phyloP scores from a whole-genome alignment of 2,888 invertebrate species.

The Argyresthia albistria region DNA sequence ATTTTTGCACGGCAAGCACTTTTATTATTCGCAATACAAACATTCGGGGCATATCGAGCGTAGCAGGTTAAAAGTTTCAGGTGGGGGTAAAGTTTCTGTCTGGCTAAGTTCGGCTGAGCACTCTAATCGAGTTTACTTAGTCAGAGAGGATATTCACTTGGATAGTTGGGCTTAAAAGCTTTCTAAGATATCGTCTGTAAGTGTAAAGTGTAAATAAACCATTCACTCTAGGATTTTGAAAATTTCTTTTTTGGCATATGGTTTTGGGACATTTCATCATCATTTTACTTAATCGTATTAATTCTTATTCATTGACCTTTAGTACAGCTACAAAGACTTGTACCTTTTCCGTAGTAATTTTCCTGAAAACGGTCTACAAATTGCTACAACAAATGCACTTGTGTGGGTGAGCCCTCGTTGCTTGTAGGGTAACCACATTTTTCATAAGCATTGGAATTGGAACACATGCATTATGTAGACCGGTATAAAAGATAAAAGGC shows the following conservation, averaged over 20 bases:
- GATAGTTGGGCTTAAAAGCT: too few species aligned
- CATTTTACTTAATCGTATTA: too few species aligned
- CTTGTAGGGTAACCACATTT: slow-evolving; percentile 1
- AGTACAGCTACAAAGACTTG: neutral
- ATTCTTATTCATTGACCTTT: too few species aligned
- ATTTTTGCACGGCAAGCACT: slow-evolving; percentile 51
- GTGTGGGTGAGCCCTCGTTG: neutral
- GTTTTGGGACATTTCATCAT: too few species aligned
- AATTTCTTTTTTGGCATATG: too few species aligned
- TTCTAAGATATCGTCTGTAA: too few species aligned
- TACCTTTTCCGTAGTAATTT: neutral
- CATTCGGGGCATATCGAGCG: slow-evolving; percentile 30
- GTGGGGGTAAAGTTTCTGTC: slow-evolving; percentile 5
- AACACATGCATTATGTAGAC: slow-evolving; percentile 1
- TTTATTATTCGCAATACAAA: slow-evolving; percentile 60
- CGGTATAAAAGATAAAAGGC: neutral
- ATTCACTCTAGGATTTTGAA: too few species aligned
- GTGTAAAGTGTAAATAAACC: too few species aligned
- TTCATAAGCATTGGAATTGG: neutral
- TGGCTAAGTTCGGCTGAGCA: neutral
- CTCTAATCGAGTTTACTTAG: too few species aligned
- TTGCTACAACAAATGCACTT: neutral
- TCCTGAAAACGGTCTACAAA: neutral
- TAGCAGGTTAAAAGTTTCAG: neutral
- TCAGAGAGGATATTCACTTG: too few species aligned